Conservation (phyloP, 2,797 vertebrate genomes). For the Megalops cyprinoides region DNA sequence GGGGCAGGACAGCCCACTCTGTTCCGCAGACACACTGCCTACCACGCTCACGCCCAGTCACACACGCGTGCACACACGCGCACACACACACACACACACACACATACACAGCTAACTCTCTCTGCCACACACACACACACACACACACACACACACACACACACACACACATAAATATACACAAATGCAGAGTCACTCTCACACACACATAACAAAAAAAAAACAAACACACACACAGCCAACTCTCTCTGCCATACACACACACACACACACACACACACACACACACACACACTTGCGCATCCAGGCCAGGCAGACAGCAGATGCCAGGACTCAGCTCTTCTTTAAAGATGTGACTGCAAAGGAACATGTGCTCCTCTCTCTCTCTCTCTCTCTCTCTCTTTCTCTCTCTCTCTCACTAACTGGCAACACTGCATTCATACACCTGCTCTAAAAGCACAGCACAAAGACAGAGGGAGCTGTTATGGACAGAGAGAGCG, state of each 20-base stretch:
- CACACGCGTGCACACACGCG: background rate
- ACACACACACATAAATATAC: background rate
- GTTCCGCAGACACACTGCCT: background rate
- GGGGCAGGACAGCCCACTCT: background rate
- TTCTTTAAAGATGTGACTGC: background rate
- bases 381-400: background rate
- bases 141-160: background rate
- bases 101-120: too few relatives aligned
- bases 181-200: background rate
- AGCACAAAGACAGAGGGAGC: background rate
- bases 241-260: too few relatives aligned
- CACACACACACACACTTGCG: slow-evolving; percentile 2
- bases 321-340: slow-evolving; percentile 8
- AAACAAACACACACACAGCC: background rate
- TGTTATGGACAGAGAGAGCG: background rate
- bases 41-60: background rate
- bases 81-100: background rate
- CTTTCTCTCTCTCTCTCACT: background rate
- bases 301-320: background rate
- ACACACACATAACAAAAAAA: background rate
- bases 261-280: background rate
- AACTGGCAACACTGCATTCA: background rate
- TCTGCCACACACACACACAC: too few relatives aligned
- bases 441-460: background rate
- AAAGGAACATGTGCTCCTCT: background rate